Evolutionary conservation across 1,140 invertebrate genomes (phyloP), one percentile per base, ranked within the genome.

Genomic region (Zaprionus tsacasi): DNA sequence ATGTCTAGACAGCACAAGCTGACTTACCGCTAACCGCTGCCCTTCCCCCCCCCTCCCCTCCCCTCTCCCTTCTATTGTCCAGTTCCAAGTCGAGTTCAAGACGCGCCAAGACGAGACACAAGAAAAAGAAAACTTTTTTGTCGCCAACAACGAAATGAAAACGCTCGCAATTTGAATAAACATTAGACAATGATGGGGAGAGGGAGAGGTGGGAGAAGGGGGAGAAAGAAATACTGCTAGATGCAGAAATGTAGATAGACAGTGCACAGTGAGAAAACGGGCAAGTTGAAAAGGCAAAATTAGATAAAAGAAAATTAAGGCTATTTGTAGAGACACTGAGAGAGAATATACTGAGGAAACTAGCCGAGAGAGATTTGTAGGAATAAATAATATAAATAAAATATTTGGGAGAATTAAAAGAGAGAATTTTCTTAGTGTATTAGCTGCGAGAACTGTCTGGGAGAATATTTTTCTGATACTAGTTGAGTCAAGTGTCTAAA

Each of bases 161-260:
- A 35, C 35, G 40, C 27, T 55, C 11, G 36, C 50, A 33, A 75
- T 75, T 75, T 75, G 67, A 75, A 75, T 75, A 75, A 75, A 70
- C 67, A 70, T 75, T 64, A 70, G 66, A 75, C 27, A 60, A 58
- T 30, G 21, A 11, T 11, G 48, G 35, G 48, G 40, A 57, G 52
- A 38, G 21, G 40, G 3, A 48, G 27, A 40, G 6, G 15, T 11
- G 57, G 33, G 27, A 11, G 12, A 12, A 30, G 40, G 1, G 40
- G 21, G 10, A 57, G 54, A 30, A 25, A 45, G 40, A 45, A 45
- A 45, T 45, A 45, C 40, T 45, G 40, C n/a, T 45, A 45, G 40
- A 45, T 45, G 40, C 40, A 45, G 40, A 45, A 45, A 45, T 45
- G 7, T 2, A 45, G 40, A 45, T 45, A 45, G 40, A 45, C 40